A percentile compares a stretch with the other conserved stretches of the same genome.
phyloP scores from a whole-genome alignment of 2,888 invertebrate species.

The Belgica antarctica region DNA sequence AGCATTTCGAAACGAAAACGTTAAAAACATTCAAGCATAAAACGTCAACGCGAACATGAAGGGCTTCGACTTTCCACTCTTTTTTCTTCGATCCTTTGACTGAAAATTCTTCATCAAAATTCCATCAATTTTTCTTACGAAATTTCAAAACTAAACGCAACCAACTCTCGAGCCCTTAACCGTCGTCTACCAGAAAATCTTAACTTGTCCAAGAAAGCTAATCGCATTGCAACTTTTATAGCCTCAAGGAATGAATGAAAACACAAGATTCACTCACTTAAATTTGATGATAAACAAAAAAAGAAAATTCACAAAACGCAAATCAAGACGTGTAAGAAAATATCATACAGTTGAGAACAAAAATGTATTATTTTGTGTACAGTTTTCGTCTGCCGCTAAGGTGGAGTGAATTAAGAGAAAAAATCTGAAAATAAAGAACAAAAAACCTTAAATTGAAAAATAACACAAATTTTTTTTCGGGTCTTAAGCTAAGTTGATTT shows the following conservation, averaged over 20 bases:
- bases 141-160: too few relatives aligned
- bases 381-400: conserved; percentile 4
- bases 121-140: background rate
- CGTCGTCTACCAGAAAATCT: background rate
- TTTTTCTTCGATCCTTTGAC: background rate
- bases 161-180: background rate
- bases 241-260: conserved; percentile 1
- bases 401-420: conserved; percentile 41
- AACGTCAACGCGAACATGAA: background rate
- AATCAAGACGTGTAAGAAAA: background rate
- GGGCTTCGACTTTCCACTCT: background rate
- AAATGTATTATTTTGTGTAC: conserved; percentile 43
- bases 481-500: conserved; percentile 8
- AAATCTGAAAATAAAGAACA: conserved; percentile 45
- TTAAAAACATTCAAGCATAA: background rate
- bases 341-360: conserved; percentile 5
- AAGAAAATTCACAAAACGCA: background rate
- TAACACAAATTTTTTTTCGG: background rate
- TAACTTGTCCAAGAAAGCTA: conserved; percentile 20
- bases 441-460: conserved; percentile 40
- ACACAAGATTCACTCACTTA: conserved; percentile 23
- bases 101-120: background rate
- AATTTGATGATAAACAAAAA: background rate
- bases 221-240: conserved; percentile 9
- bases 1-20: background rate